A percentile compares a stretch with the other conserved stretches of the same genome.
Evolutionary conservation across 2,797 vertebrate species (phyloP).

Genomic region (Acipenser oxyrinchus): DNA sequence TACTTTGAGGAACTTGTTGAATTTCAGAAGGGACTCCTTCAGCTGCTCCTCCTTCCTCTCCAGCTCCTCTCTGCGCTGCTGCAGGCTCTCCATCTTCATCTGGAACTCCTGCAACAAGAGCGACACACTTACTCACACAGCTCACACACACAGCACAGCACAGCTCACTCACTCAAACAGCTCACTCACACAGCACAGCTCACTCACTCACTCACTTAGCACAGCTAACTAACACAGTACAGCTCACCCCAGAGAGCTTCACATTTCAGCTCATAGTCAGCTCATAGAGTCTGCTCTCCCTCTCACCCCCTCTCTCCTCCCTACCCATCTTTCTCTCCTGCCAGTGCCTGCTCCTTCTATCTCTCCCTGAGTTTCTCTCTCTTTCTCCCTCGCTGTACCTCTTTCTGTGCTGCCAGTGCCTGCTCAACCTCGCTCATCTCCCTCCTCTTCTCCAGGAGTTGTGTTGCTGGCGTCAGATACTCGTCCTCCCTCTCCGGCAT

Average conservation of each 20-base stretch:
- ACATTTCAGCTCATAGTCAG: too few relatives aligned
- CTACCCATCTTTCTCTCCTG: neutral
- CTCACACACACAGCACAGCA: neutral
- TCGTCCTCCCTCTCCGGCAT: neutral
- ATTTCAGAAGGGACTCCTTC: constrained; percentile 36
- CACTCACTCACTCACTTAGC: too few relatives aligned
- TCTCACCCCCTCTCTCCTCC: neutral
- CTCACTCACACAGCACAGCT: neutral
- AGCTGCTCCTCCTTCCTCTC: constrained; percentile 41
- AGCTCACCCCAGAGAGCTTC: too few relatives aligned
- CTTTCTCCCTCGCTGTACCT: constrained; percentile 37
- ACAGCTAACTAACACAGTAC: neutral
- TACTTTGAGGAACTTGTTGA: constrained; percentile 64
- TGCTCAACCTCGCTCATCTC: constrained; percentile 39
- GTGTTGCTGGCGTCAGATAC: constrained; percentile 10
- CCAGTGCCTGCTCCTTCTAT: neutral
- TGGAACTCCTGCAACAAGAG: constrained; percentile 47
- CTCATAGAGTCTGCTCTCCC: too few relatives aligned
- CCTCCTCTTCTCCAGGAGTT: constrained; percentile 49
- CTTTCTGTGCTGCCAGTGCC: constrained; percentile 38
- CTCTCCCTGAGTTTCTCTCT: neutral
- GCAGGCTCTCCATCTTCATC: constrained; percentile 38
- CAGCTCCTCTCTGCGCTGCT: constrained; percentile 38
- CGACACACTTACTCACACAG: neutral
- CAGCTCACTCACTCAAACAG: neutral